Percentiles rank a stretch among this genome's conserved stretches.
These are phyloP conservation scores for Pachyseris speciosa DNA, from an alignment of 64 coral and sea anemone genomes.

Conservation along the genomic window DNA sequence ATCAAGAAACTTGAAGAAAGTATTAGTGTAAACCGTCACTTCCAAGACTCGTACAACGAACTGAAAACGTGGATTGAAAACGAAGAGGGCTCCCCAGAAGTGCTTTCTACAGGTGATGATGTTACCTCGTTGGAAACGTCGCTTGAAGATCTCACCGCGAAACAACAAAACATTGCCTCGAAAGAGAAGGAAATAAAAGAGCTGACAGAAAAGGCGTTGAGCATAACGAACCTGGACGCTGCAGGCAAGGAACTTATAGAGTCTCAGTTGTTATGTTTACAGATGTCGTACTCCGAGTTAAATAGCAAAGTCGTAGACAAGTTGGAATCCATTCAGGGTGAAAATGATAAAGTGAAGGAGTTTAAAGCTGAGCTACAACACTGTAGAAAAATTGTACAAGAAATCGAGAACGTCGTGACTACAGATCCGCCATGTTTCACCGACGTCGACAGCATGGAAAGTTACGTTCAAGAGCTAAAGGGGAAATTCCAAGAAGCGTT, in stretches of 20 bases:
- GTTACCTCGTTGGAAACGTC: not conserved
- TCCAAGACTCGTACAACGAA: not conserved
- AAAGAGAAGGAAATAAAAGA: constrained; percentile 6
- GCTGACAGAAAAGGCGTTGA: not conserved
- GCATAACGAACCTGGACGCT: not conserved
- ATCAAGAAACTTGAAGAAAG: not conserved
- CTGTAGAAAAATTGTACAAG: constrained; percentile 59
- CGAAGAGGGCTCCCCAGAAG: not conserved
- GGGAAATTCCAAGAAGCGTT: constrained; percentile 40
- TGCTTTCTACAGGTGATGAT: not conserved
- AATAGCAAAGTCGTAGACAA: constrained; percentile 12
- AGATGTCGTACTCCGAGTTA: not conserved
- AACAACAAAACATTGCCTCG: not conserved
- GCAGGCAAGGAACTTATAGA: not conserved
- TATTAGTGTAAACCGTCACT: not conserved
- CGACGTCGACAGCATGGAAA: constrained; percentile 39
- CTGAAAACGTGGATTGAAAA: constrained; percentile 20
- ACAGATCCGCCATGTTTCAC: constrained; percentile 25
- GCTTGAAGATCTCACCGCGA: not conserved
- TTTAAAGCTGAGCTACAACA: constrained; percentile 78
- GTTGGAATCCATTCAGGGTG: not conserved
- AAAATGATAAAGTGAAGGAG: not conserved
- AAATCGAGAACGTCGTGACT: constrained; percentile 25
- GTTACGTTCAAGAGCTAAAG: constrained; percentile 46
- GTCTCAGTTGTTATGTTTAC: not conserved